Base-by-base conservation (phyloP, 2,113 vertebrate species). In the Rhinichthys klamathensis region DNA sequence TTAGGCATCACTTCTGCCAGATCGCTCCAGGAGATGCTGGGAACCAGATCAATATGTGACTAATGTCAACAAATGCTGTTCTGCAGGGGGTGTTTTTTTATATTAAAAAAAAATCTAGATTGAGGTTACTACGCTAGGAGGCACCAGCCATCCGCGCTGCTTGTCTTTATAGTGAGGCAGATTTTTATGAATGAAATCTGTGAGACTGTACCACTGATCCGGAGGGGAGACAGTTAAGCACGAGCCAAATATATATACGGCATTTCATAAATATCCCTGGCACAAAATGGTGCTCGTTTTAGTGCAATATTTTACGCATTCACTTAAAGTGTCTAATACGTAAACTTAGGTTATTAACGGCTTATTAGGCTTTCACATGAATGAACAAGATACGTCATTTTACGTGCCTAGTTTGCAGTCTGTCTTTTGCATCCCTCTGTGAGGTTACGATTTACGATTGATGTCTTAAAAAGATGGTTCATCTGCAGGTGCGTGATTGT, bases 131-230 rank as follows among this genome's bases (percentile, higher is more conserved):
- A 85, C 90, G 82, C 82, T 90, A 89, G 85, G 70, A 86, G 41
- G 79, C 85, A 67, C 70, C 32, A 74, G 58, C 56, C 56, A 80
- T 54, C 79, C 38, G n/a, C 84, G 77, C 91, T 70, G 91, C 92
- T 91, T 89, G 91, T 92, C 94, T 94, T 95, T 94, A 94, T 95
- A 95, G 93, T 94, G 93, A 93, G 92, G 89, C 88, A 92, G 87
- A 93, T 92, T 94, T 95, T 95, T 95, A 95, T 95, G 95, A 95
- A 95, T 95, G 94, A 95, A 95, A 95, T 93, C 93, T 93, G 90
- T 93, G 92, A 89, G 93, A 93, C 91, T 60, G 88, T 94, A 95
- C 95, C 94, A 95, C 51, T 93, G 91, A 84, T 25, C 70, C 54
- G 18, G 16, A 84, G 88, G 86, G 88, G 89, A 79, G 9, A 69